Evolutionary conservation across 2,797 vertebrate genomes (phyloP).

Genomic region (Monodelphis domestica): DNA sequence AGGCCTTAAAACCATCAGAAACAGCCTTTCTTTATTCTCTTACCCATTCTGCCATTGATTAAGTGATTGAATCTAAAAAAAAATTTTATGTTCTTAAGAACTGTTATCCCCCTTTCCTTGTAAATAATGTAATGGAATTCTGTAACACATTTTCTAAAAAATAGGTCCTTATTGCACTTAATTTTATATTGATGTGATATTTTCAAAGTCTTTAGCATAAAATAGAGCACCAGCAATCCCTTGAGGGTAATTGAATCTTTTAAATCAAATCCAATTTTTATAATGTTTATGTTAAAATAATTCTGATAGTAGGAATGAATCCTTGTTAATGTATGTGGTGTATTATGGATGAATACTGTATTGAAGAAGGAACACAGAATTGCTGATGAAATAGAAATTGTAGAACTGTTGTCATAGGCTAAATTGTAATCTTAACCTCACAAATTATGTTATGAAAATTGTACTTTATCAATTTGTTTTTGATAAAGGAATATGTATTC

Average conservation of each 20-base stretch:
- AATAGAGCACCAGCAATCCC: background rate
- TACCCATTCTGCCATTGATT: conserved; percentile 5
- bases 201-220: conserved; percentile 5
- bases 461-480: background rate
- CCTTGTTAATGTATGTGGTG: background rate
- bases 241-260: background rate
- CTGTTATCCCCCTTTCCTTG: background rate
- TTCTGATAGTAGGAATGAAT: background rate
- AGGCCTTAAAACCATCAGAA: background rate
- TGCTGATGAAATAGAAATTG: background rate
- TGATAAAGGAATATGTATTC: background rate
- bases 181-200: background rate
- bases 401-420: background rate
- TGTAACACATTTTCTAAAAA: background rate
- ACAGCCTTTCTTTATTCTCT: background rate
- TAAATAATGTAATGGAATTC: background rate
- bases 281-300: conserved; percentile 1
- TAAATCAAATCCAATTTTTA: conserved; percentile 7
- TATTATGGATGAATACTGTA: background rate
- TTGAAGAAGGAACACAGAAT: background rate
- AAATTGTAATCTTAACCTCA: background rate
- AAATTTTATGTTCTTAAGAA: conserved; percentile 4
- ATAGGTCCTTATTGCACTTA: background rate
- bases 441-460: background rate
- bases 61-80: background rate